Base-by-base conservation (phyloP, 2,113 vertebrate species). In the Aegotheles bennettii region DNA sequence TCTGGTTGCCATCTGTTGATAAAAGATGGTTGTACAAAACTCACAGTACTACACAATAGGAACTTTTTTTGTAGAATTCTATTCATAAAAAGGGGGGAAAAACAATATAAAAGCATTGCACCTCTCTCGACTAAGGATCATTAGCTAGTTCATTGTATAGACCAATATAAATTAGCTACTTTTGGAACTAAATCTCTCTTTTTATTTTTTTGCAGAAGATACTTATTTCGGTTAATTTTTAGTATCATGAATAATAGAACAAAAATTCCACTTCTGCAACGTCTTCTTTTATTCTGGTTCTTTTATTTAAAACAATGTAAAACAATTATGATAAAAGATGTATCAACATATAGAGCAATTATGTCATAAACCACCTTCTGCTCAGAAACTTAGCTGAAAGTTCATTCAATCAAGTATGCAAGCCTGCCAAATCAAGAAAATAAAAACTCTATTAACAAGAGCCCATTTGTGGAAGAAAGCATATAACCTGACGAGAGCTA, bases 1-100 rank as follows among this genome's bases (percentile, higher is more conserved):
- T 97, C 97, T 93, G 97, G 97, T 98, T 98, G 97, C 98, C 97
- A 98, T 98, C 98, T 98, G 98, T 98, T 98, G 98, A 98, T 98
- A 98, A 98, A 98, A 97, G 97, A 97, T 92, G 97, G 97, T 95
- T 97, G 97, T 97, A 97, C 96, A 97, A 97, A 96, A 97, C 94
- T 97, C 97, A 97, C 95, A 97, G 97, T 90, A 97, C 96, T 93
- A 96, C 95, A 98, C 97, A 98, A 98, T 98, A 92, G 97, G 90
- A 97, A 97, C 97, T 98, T 98, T 98, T 95, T 96, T 91, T 92
- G 88, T 94, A 92, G 80, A 87, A 94, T 96, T 97, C 97, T 98
- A 97, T 98, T 98, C 97, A 98, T 97, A 97, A 97, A 97, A 96
- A 54, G 33, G 69, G 54, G 50, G 12, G 1, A 2, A 3, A 91